Evolutionary conservation across 2,113 vertebrate genomes (phyloP), one percentile per base, ranked within the genome.

Genomic region (Indicator indicator): DNA sequence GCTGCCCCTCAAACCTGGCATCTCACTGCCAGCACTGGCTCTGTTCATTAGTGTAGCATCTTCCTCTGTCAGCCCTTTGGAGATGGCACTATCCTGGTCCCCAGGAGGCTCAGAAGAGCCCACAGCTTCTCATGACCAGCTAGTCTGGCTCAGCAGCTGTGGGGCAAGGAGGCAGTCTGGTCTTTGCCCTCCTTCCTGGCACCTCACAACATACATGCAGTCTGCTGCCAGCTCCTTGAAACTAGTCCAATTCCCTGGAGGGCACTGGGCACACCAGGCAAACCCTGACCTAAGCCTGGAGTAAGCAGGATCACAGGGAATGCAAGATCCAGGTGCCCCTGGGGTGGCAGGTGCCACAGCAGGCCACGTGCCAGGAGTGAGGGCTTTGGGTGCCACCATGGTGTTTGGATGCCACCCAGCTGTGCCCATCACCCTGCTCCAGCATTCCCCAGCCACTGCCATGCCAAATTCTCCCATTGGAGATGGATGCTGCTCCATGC

Each of bases 331-430:
- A 52, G 50, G 23, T 52, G 50, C 26, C 12, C 56, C 38, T 9
- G 1, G 0, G 46, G 26, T 36, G 72, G 52, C 32, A 14, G n/a
- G 38, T 44, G 56, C 16, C 30, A 3, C 59, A 2, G 5, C 4
- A 27, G 12, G 21, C 80, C 44, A 1, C 0, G 4, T 71, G 9
- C 16, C 1, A 5, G 30, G 27, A 59, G 54, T 0, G 3, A 27
- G 63, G 48, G 26, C 4, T 75, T 30, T 0, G 4, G 69, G 55
- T 55, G 73, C 36, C 2, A 0, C 13, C 2, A 5, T 17, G 4
- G 50, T 52, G 32, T 59, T 15, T 32, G 58, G 55, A 11, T 75
- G 55, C 63, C 6, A 6, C 38, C 4, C 4, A 1, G 21, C 30
- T 36, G 67, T 36, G 71, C 81, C 72, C 74, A 8, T 32, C 0